Evolutionary conservation across 2,888 invertebrate genomes (phyloP), one percentile per base, ranked within the genome.

Genomic region (Clepsis dumicolana): DNA sequence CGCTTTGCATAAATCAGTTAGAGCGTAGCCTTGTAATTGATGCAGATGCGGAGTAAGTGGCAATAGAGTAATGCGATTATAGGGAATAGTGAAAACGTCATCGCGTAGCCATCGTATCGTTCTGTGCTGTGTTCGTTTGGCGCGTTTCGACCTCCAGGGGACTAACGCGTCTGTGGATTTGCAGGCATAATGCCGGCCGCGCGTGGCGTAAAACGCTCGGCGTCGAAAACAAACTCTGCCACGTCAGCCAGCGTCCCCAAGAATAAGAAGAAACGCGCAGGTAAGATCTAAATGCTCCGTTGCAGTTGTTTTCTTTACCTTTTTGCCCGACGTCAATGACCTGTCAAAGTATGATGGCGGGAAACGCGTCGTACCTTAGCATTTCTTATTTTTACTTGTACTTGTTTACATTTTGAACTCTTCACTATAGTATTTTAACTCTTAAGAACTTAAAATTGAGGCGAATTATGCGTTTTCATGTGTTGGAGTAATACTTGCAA

Each of bases 121-220:
- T 29, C 4, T 29, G 29, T 29, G 14, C 38, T 72, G 73, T 70
- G 77, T 77, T 79, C 77, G 80, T 88, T 90, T 92, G 87, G 88
- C 88, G 90, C 91, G 91, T 87, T 86, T 81, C 77, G 81, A 74
- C 79, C 68, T 72, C 75, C 74, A 82, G 89, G 10, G 48, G 48
- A 89, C 87, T 91, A 90, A 90, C 86, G 90, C 90, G 85, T 89
- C 83, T 86, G 82, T 90, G 89, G 86, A 85, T 89, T 93, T 92
- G 86, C 91, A 93, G 93, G 75, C 87, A 89, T 78, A 84, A 94
- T 94, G 94, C 94, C 94, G 89, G 92, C 94, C 80, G 89, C 93
- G 75, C 88, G 94, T 78, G 94, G 94, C 77, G 89, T 91, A 71
- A 94, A 94, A 83, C 88, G 94, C 79, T 79, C 93, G 74, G 93